A percentile compares a stretch with the other conserved stretches of the same genome.
These are phyloP conservation scores for Lemur catta DNA, from an alignment of 2,797 vertebrate species.

Conservation along the genomic window DNA sequence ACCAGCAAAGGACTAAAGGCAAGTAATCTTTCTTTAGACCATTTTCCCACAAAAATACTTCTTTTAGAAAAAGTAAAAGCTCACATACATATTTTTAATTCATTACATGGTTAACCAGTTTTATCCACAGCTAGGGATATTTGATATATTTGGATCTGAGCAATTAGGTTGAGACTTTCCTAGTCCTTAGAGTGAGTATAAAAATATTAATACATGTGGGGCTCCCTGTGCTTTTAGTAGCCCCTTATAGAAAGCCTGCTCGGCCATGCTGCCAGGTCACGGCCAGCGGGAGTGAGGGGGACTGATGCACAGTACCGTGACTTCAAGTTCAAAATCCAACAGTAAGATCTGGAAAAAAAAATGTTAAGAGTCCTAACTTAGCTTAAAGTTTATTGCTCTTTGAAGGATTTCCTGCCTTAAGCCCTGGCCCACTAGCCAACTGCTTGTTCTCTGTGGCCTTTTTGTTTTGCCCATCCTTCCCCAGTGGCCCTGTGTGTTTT, in stretches of 20 bases:
- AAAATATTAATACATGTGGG: background rate
- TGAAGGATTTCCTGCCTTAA: background rate
- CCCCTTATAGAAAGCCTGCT: background rate
- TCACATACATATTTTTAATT: background rate
- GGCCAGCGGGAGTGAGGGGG: background rate
- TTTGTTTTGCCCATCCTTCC: background rate
- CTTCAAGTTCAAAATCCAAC: background rate
- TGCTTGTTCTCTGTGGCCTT: too few relatives aligned
- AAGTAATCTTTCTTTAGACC: background rate
- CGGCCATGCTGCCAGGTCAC: fast-evolving
- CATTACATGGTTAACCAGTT: background rate
- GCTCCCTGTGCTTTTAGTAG: background rate
- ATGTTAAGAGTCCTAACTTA: background rate
- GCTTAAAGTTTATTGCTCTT: background rate
- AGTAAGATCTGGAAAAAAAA: background rate
- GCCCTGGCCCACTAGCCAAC: too few relatives aligned
- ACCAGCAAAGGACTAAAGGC: background rate
- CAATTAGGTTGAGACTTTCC: background rate
- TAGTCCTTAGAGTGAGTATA: background rate
- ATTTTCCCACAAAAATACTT: background rate
- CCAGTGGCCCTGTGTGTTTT: background rate
- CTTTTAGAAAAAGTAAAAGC: background rate
- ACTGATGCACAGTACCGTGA: too few relatives aligned
- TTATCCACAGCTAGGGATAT: background rate
- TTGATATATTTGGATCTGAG: background rate